Evolutionary conservation across 2,113 vertebrate genomes (phyloP).

Genomic region (Cephalophus harveyi): DNA sequence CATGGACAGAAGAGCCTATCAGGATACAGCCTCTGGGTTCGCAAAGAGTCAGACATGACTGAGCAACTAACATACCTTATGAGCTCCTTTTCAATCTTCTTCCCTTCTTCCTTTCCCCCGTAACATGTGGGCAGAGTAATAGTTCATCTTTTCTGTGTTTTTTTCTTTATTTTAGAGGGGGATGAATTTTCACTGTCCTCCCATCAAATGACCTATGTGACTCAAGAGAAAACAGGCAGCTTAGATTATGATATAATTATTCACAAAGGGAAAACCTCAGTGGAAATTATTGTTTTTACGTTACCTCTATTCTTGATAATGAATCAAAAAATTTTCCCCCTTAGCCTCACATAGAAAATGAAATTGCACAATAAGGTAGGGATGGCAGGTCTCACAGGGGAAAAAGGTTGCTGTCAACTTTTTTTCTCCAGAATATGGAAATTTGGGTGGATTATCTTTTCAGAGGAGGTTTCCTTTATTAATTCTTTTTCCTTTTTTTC

Average conservation of each 20-base stretch:
- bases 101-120: neutral
- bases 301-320: conserved; percentile 45
- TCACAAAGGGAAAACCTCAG: conserved; percentile 37
- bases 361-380: conserved; percentile 60
- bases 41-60: neutral
- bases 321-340: conserved; percentile 58
- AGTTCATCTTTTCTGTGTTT: neutral
- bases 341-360: conserved; percentile 65
- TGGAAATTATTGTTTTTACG: conserved; percentile 57
- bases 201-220: conserved; percentile 42
- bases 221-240: conserved; percentile 30
- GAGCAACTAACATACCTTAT: neutral
- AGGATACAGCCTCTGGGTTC: neutral
- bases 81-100: conserved; percentile 19
- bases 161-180: neutral
- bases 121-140: neutral
- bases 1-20: neutral
- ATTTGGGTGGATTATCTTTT: conserved; percentile 78
- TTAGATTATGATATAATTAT: conserved; percentile 56
- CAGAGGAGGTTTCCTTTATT: conserved; percentile 78
- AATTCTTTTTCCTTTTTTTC: conserved; percentile 62
- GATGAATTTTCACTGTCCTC: conserved; percentile 23
- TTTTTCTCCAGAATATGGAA: conserved; percentile 70
- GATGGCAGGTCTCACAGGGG: conserved; percentile 67
- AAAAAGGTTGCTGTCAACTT: conserved; percentile 58